phyloP scores from a whole-genome alignment of 2,797 vertebrate species.

The Miichthys miiuy region DNA sequence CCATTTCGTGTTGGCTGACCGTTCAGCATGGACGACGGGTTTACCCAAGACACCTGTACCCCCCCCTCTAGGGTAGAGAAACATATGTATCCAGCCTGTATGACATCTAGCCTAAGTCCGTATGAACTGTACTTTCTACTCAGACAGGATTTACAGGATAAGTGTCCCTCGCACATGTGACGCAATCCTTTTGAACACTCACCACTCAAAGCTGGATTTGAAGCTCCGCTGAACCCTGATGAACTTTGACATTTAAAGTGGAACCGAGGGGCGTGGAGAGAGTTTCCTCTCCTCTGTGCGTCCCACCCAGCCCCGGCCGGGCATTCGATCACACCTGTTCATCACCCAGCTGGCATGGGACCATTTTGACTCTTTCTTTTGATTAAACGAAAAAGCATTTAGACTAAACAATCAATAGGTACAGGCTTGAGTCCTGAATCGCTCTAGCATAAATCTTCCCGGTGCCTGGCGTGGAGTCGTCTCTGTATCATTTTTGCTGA shows the following conservation, averaged over 20 bases:
- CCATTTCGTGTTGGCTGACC: slow-evolving; percentile 1
- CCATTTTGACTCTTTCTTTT: slow-evolving; percentile 73
- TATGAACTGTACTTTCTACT: slow-evolving; percentile 76
- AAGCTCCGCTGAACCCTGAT: slow-evolving; percentile 72
- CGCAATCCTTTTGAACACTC: slow-evolving; percentile 70
- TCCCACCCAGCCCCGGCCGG: neutral
- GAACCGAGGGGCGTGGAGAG: slow-evolving; percentile 1
- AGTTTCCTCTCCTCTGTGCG: neutral
- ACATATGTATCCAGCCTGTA: slow-evolving; percentile 43
- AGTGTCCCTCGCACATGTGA: slow-evolving; percentile 76
- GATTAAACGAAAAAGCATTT: slow-evolving; percentile 79
- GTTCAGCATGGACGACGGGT: slow-evolving; percentile 4
- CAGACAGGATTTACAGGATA: slow-evolving; percentile 82
- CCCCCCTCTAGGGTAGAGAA: neutral
- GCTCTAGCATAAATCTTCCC: slow-evolving; percentile 78
- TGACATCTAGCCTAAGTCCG: slow-evolving; percentile 69
- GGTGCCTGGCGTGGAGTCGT: slow-evolving; percentile 66
- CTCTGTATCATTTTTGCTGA: slow-evolving; percentile 82
- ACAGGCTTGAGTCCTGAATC: slow-evolving; percentile 66
- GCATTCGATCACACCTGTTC: slow-evolving; percentile 55
- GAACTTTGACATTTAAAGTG: slow-evolving; percentile 75
- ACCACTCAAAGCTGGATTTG: slow-evolving; percentile 83
- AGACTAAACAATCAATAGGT: slow-evolving; percentile 81
- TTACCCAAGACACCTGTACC: slow-evolving; percentile 49
- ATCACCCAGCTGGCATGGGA: slow-evolving; percentile 54